These are phyloP conservation scores for Hesperophylax magnus DNA, from an alignment of 1,140 invertebrate species.

Conservation along the genomic window DNA sequence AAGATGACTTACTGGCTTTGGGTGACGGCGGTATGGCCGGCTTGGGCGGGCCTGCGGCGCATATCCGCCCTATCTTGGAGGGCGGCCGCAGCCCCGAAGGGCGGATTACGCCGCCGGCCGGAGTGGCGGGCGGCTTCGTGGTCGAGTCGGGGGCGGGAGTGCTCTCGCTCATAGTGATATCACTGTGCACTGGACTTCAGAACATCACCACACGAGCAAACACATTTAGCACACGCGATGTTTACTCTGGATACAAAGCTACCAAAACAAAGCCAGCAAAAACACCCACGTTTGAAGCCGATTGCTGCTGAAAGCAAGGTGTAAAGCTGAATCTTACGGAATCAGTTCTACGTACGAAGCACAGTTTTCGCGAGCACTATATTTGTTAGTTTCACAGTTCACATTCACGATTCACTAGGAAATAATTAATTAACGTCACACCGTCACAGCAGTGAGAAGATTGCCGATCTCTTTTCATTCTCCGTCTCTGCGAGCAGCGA, in stretches of 20 bases:
- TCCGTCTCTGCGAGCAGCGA: background rate
- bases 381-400: background rate
- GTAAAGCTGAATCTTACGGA: background rate
- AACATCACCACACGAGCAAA: background rate
- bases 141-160: background rate
- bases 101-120: slow-evolving; percentile 61
- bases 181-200: slow-evolving; percentile 16
- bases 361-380: background rate
- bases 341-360: background rate
- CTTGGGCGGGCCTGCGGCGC: slow-evolving; percentile 73
- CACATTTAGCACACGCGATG: background rate
- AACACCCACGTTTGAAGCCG: background rate
- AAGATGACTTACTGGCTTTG: slow-evolving; percentile 67
- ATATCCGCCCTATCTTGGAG: slow-evolving; percentile 75
- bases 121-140: slow-evolving; percentile 12
- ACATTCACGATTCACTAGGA: background rate
- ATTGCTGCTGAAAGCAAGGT: background rate
- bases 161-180: background rate
- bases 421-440: background rate
- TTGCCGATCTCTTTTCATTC: background rate
- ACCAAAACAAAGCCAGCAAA: slow-evolving; percentile 5
- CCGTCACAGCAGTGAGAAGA: background rate
- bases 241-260: background rate
- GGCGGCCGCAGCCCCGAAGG: slow-evolving; percentile 74
- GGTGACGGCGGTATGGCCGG: slow-evolving; percentile 73